phyloP scores from a whole-genome alignment of 2,113 vertebrate species.

The Rhinichthys klamathensis region DNA sequence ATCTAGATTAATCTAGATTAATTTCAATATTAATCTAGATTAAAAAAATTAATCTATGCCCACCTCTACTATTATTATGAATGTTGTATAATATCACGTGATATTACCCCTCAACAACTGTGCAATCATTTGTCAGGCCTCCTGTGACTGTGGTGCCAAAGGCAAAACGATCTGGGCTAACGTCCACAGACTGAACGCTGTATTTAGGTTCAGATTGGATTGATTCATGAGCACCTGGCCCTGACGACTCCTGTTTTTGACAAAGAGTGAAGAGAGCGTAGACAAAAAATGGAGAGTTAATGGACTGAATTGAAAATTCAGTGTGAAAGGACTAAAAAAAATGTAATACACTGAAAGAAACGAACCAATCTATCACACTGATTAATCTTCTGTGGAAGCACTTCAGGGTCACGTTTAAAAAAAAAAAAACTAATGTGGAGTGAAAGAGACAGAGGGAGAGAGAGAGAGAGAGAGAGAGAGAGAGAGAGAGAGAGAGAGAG shows the following conservation, averaged over 20 bases:
- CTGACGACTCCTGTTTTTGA: not conserved
- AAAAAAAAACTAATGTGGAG: not conserved
- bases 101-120: constrained; percentile 33
- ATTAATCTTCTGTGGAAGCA: constrained; percentile 14
- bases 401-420: constrained; percentile 13
- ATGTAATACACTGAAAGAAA: not conserved
- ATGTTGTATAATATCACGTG: constrained; percentile 27
- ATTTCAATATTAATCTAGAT: too few relatives aligned
- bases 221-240: constrained; percentile 21
- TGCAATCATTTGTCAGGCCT: constrained; percentile 22
- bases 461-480: not conserved
- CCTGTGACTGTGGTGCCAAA: not conserved
- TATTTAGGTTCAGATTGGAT: not conserved
- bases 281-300: not conserved
- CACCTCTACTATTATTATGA: not conserved
- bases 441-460: constrained; percentile 4
- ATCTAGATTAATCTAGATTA: too few relatives aligned
- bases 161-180: constrained; percentile 8
- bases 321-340: constrained; percentile 14
- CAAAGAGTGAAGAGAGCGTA: not conserved
- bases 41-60: too few relatives aligned
- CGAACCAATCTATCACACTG: constrained; percentile 18
- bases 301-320: constrained; percentile 1
- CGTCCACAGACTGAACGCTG: constrained; percentile 1
- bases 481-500: not conserved